Evolutionary conservation across 2,797 vertebrate species (phyloP), one percentile per base, ranked within the genome.

Genomic region (Megalops cyprinoides): DNA sequence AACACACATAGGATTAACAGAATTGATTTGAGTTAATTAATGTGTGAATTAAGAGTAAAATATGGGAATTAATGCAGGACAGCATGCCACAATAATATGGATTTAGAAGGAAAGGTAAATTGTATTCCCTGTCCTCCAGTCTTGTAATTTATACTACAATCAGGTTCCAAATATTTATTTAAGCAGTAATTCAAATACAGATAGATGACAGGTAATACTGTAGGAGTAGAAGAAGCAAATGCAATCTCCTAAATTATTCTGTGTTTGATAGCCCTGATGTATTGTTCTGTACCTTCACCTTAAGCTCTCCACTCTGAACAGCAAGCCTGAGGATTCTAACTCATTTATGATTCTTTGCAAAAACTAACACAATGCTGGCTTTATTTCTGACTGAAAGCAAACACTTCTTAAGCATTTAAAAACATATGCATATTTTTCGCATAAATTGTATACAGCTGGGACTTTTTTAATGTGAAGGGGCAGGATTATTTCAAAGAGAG

Each of bases 81-180:
- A 56, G 42, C 4, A 31, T 28, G 25, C 4, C 10, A 31, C 81
- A 83, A 83, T 83, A 80, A 81, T 53, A 83, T 83, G 82, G 82
- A 81, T 83, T 78, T 81, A 74, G 82, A 78, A 53, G 65, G 77
- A 74, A 77, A 65, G 58, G 25, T 80, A 79, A 71, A 69, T 75
- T 69, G 14, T 80, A 80, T 77, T 83, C 67, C 75, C 75, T 28
- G 74, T 74, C 53, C 75, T 78, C 75, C 62, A 44, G 76, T 77
- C 65, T 77, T 56, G 83, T 81, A 58, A 81, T 83, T 80, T 83
- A 44, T 74, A 83, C 78, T 80, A 83, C 78, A 80, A 65, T 83
- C 82, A 83, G 75, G 75, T 69, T 48, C 15, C 56, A 73, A 75
- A 62, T 75, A 80, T 75, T 80, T 75, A 80, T 80, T 80, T 62